Percentiles rank a stretch among this genome's conserved stretches.
These are phyloP conservation scores for Coracias cyanogaster DNA, from an alignment of 2,797 vertebrate species.

Conservation along the genomic window DNA sequence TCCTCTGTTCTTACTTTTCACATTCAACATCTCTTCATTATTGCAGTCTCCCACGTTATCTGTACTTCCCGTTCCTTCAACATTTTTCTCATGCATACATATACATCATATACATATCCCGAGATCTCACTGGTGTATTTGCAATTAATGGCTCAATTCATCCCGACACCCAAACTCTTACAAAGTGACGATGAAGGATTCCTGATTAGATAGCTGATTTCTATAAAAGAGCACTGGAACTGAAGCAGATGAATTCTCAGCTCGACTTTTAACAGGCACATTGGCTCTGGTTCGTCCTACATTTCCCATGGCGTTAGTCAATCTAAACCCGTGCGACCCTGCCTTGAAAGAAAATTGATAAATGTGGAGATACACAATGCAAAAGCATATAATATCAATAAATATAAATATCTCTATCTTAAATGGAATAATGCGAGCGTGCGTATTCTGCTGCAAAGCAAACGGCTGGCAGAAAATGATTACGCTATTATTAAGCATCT, in stretches of 20 bases:
- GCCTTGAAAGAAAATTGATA: neutral
- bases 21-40: neutral
- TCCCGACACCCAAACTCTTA: constrained; percentile 37
- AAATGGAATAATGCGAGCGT: neutral
- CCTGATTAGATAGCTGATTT: constrained; percentile 11
- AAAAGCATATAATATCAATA: neutral
- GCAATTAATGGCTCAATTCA: constrained; percentile 38
- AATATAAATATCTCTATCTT: neutral
- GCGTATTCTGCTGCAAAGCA: neutral
- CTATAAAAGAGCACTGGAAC: constrained; percentile 33
- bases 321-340: neutral
- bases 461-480: neutral
- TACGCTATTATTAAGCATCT: neutral
- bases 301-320: neutral
- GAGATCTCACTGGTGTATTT: constrained; percentile 1
- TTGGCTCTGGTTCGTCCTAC: neutral
- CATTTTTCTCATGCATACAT: neutral
- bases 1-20: neutral
- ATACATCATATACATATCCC: neutral
- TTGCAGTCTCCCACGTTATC: neutral
- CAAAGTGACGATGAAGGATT: constrained; percentile 5
- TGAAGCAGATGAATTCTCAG: constrained; percentile 9
- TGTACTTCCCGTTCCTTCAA: neutral
- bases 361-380: neutral
- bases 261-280: neutral